These are phyloP conservation scores for Apamea epomidion DNA, from an alignment of 2,888 invertebrate genomes.

Conservation along the genomic window DNA sequence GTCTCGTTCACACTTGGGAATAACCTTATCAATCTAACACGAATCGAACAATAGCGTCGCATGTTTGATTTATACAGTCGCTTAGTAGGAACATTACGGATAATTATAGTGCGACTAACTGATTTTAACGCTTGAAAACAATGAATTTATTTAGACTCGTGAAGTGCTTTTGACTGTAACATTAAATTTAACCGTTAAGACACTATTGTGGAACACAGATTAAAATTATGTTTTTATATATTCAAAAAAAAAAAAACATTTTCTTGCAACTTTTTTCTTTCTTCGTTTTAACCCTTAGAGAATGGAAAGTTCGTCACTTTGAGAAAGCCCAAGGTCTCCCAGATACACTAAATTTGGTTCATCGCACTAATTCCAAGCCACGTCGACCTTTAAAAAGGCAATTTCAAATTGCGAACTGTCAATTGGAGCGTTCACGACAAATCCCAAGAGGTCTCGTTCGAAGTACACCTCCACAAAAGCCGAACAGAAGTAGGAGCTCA, in stretches of 20 bases:
- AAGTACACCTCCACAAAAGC: conserved; percentile 89
- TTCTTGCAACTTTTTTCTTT: neutral
- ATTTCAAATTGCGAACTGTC: conserved; percentile 87
- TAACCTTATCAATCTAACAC: conserved; percentile 90
- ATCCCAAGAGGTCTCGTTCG: conserved; percentile 88
- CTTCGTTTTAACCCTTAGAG: too few relatives aligned
- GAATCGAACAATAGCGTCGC: conserved; percentile 90
- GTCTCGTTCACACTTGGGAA: conserved; percentile 89
- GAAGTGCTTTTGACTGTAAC: conserved; percentile 37
- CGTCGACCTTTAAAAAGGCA: conserved; percentile 72
- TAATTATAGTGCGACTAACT: conserved; percentile 86
- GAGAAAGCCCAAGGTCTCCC: conserved; percentile 13
- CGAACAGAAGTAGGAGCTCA: conserved; percentile 91
- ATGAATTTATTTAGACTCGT: conserved; percentile 42
- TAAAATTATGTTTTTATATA: too few relatives aligned
- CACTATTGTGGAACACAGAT: neutral
- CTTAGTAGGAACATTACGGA: conserved; percentile 90
- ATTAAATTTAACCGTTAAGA: neutral
- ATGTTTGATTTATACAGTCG: conserved; percentile 91
- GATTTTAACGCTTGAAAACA: conserved; percentile 80
- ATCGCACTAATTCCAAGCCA: conserved; percentile 55
- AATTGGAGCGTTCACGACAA: conserved; percentile 85
- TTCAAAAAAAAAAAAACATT: too few relatives aligned
- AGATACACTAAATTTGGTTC: conserved; percentile 27
- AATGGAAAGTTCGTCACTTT: neutral